Evolutionary conservation across 2,797 vertebrate species (phyloP).

Genomic region (Hippocampus kuda): DNA sequence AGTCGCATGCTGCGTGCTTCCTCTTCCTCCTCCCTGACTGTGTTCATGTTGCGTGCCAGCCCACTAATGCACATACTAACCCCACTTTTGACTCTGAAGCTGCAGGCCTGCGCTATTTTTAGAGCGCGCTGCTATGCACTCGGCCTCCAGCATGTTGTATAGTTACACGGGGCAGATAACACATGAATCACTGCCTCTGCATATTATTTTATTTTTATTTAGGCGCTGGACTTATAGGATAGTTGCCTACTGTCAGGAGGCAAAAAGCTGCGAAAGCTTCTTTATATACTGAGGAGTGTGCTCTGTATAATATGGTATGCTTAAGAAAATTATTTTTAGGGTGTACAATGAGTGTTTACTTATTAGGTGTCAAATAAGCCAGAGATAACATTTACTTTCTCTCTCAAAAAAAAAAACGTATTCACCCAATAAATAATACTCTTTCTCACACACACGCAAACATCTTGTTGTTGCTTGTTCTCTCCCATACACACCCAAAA

Average conservation of each 20-base stretch:
- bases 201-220: background rate
- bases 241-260: background rate
- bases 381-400: no score
- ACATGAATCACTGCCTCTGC: background rate
- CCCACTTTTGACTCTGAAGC: slow-evolving; percentile 45
- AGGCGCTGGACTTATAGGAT: background rate
- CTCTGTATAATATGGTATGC: background rate
- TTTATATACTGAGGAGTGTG: background rate
- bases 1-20: slow-evolving; percentile 6
- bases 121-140: slow-evolving; percentile 52
- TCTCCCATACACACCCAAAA: no score
- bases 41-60: slow-evolving; percentile 36
- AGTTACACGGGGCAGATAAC: slow-evolving; percentile 37
- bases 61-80: slow-evolving; percentile 54
- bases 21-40: slow-evolving; percentile 30
- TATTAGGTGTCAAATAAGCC: no score
- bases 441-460: no score
- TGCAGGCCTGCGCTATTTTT: slow-evolving; percentile 65
- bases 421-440: no score
- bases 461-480: no score
- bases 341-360: no score
- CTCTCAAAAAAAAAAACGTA: no score
- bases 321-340: background rate
- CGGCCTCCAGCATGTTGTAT: slow-evolving; percentile 49
- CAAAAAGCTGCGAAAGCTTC: background rate